Conservation (phyloP, 2,888 invertebrate genomes). For the Arrhopalites spinosus region DNA sequence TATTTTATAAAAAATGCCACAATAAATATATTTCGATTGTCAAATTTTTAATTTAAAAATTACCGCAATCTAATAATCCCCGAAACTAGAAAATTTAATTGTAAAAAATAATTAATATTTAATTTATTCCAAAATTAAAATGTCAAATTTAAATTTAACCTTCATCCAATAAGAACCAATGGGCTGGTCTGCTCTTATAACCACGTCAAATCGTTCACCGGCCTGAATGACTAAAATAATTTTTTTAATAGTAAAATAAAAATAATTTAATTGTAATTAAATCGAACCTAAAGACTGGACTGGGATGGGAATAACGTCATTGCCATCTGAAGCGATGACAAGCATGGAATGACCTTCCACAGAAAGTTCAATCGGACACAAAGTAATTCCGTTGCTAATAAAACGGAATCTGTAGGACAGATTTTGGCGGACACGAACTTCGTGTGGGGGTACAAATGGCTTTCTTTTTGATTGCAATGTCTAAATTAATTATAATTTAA, state of each 20-base stretch:
- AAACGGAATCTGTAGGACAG: conserved; percentile 78
- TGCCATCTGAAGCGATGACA: conserved; percentile 79
- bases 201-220: conserved; percentile 6
- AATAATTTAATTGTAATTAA: conserved; percentile 64
- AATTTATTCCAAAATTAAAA: no score
- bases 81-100: no score
- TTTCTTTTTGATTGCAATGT: conserved; percentile 78
- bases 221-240: conserved; percentile 6
- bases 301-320: conserved; percentile 73
- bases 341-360: conserved; percentile 80
- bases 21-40: no score
- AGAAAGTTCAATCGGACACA: conserved; percentile 83
- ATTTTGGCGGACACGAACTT: conserved; percentile 60
- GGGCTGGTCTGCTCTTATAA: background rate
- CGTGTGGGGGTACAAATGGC: conserved; percentile 69
- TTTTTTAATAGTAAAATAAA: conserved; percentile 59
- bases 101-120: no score
- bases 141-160: no score
- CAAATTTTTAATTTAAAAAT: no score
- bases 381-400: conserved; percentile 83
- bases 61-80: conserved; percentile 3
- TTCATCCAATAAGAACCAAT: conserved; percentile 17
- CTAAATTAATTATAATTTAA: conserved; percentile 66
- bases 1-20: no score
- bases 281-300: conserved; percentile 64